Conservation (phyloP, 2,113 vertebrate genomes). For the Crotalus viridis region DNA sequence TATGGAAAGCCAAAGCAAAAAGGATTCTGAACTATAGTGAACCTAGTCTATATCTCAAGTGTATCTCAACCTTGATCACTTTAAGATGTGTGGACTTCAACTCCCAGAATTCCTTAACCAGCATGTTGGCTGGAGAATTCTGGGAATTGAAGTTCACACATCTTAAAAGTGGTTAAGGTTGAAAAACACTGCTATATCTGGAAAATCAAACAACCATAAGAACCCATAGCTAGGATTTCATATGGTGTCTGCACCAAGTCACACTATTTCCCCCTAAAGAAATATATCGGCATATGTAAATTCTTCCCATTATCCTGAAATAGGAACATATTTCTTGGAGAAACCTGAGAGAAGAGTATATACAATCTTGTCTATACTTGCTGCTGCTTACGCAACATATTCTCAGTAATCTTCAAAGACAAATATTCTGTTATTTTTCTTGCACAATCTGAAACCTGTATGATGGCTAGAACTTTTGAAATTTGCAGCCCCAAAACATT, state of each 20-base stretch:
- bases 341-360: background rate
- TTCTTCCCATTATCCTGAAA: too few relatives aligned
- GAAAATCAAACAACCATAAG: background rate
- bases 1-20: background rate
- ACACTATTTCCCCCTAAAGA: background rate
- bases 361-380: background rate
- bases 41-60: background rate
- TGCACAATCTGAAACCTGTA: background rate
- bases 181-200: background rate
- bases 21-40: background rate
- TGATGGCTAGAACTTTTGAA: background rate
- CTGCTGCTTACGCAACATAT: background rate
- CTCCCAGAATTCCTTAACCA: too few relatives aligned
- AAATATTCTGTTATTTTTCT: background rate
- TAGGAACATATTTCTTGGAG: background rate
- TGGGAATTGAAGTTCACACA: too few relatives aligned
- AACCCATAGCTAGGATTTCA: background rate
- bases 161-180: too few relatives aligned
- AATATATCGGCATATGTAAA: background rate
- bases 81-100: too few relatives aligned
- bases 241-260: background rate
- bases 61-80: too few relatives aligned
- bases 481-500: background rate
- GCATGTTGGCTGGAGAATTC: too few relatives aligned
- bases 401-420: background rate